phyloP scores from a whole-genome alignment of 2,888 invertebrate species.

The Limnephilus marmoratus region DNA sequence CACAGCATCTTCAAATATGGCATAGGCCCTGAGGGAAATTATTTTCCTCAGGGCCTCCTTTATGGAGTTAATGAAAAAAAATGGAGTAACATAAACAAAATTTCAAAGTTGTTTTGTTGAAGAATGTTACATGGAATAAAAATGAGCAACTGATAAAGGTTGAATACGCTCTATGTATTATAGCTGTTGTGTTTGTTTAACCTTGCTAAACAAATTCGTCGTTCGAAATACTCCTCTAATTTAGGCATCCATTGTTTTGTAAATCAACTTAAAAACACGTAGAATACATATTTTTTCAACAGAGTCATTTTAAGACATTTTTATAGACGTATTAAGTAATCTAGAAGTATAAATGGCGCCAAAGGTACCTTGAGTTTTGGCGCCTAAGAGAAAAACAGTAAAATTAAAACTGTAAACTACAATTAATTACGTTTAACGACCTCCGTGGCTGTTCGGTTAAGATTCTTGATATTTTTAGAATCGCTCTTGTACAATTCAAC shows the following conservation, averaged over 20 bases:
- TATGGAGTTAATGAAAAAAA: no score
- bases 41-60: no score
- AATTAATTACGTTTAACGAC: no score
- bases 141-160: neutral
- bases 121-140: neutral
- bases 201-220: neutral
- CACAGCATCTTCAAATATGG: no score
- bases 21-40: no score
- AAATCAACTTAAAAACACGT: neutral
- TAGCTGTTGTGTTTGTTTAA: neutral
- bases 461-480: no score
- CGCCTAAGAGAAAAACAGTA: neutral
- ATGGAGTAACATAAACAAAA: neutral
- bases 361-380: neutral
- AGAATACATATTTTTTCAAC: neutral
- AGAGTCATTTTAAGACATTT: neutral
- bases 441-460: no score
- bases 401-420: no score
- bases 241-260: neutral
- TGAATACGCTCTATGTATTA: neutral
- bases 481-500: no score
- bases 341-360: neutral
- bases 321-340: neutral
- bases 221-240: neutral
- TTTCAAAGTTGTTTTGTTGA: neutral